Evolutionary conservation across 2,113 vertebrate genomes (phyloP).

Genomic region (Corydoras sp.): DNA sequence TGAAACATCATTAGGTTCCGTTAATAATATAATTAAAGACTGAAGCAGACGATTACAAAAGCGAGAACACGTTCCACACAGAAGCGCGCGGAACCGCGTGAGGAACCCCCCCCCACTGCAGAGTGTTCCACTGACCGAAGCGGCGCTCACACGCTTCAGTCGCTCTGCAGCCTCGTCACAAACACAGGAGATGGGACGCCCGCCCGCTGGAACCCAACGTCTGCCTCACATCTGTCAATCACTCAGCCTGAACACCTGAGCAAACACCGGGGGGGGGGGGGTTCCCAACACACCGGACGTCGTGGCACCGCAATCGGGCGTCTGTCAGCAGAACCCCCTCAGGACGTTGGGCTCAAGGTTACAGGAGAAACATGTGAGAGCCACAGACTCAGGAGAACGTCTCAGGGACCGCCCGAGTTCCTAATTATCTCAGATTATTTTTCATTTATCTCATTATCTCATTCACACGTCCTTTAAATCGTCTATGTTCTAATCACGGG

Average conservation of each 20-base stretch:
- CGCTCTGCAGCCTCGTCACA: constrained; percentile 39
- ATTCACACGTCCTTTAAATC: too few species aligned
- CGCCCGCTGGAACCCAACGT: constrained; percentile 45
- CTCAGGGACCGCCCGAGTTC: background rate
- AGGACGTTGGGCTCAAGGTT: background rate
- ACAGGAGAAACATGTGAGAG: constrained; percentile 9
- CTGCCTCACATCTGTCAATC: constrained; percentile 59
- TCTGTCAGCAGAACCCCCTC: background rate
- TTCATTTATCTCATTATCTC: too few species aligned
- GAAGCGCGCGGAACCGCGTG: too few species aligned
- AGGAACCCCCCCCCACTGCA: too few species aligned
- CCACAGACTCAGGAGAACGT: background rate
- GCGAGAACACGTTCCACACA: too few species aligned
- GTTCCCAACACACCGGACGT: constrained; percentile 5
- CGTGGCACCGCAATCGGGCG: constrained; percentile 9
- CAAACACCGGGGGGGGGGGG: constrained; percentile 54
- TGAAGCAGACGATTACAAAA: too few species aligned
- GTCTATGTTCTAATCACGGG: too few species aligned
- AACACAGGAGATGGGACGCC: constrained; percentile 59
- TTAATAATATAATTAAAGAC: too few species aligned
- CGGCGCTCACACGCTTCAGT: too few species aligned
- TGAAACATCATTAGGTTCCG: too few species aligned
- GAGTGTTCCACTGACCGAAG: too few species aligned
- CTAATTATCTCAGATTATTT: background rate
- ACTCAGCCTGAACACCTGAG: constrained; percentile 62